Conservation (phyloP, 2,888 invertebrate genomes). For the Caenorhabditis uteleia region DNA sequence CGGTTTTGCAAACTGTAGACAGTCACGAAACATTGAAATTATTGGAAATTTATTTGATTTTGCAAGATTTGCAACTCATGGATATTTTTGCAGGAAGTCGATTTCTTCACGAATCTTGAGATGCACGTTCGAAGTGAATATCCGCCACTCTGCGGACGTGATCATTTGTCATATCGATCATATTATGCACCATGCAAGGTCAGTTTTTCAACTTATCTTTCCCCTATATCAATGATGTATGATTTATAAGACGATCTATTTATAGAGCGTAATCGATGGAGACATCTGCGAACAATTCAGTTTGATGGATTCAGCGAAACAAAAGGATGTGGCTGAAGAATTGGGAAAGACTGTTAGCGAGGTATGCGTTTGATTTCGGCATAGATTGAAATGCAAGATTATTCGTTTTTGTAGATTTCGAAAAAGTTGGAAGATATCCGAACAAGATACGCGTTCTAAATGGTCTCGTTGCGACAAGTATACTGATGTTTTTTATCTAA, state of each 20-base stretch:
- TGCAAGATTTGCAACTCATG: not conserved
- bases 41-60: not conserved
- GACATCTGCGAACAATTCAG: conserved; percentile 99
- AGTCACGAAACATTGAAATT: not conserved
- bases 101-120: conserved; percentile 97
- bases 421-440: conserved; percentile 98
- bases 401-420: conserved; percentile 75
- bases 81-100: conserved; percentile 80
- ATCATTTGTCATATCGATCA: conserved; percentile 94
- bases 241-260: not conserved
- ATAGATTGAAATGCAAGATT: not conserved
- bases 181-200: conserved; percentile 97
- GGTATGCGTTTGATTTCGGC: conserved; percentile 74
- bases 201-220: conserved; percentile 13
- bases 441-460: conserved; percentile 96
- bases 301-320: conserved; percentile 89
- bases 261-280: conserved; percentile 93
- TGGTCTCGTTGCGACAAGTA: too few relatives aligned
- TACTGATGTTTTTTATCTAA: too few relatives aligned
- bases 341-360: conserved; percentile 93
- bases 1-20: not conserved
- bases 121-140: conserved; percentile 99
- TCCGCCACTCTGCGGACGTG: conserved; percentile 92
- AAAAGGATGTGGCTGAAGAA: conserved; percentile 91
- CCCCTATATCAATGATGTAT: not conserved